Evolutionary conservation across 2,113 vertebrate species (phyloP), one percentile per base, ranked within the genome.

Genomic region (Hucho hucho): DNA sequence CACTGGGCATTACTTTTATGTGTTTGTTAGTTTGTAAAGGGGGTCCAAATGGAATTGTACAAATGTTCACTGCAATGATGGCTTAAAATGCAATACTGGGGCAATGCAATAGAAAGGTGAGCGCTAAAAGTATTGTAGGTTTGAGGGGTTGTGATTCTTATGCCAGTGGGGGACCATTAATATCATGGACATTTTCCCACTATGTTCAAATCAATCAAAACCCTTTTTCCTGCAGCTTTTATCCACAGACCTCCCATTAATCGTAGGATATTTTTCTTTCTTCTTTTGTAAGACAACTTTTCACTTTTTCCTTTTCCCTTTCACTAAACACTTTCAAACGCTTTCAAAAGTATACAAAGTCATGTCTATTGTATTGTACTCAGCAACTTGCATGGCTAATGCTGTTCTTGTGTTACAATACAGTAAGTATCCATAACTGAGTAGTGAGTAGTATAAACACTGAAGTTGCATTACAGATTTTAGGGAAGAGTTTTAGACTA

Each of bases 141-240:
- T 11, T 32, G 64, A 66, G 6, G 64, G 28, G 18, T 29, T 37
- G 64, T 20, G 29, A 82, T 88, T 89, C 90, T 88, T 89, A 79
- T 0, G 74, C 88, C 77, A 28, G 64, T 28, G 75, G 84, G 79
- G 61, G 25, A 79, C 75, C 86, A 90, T 91, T 88, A 89, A 93
- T 92, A 90, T 89, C 76, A 68, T 79, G 71, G 81, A 86, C 86
- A 79, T 87, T 86, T 75, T 84, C 82, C 20, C 49, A 72, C 28
- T 63, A 71, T 59, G n/a, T 18, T 80, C 7, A 66, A 80, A 91
- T 91, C 86, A 89, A 91, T 91, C 87, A 84, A 82, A 28, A 76
- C 79, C 86, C 3, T 75, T 75, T 70, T 69, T 84, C 87, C 87
- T 77, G 75, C 83, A 86, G 87, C 89, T 90, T 70, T 66, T 88